These are phyloP conservation scores for Zaprionus africanus DNA, from an alignment of 1,140 invertebrate species.

Conservation along the genomic window DNA sequence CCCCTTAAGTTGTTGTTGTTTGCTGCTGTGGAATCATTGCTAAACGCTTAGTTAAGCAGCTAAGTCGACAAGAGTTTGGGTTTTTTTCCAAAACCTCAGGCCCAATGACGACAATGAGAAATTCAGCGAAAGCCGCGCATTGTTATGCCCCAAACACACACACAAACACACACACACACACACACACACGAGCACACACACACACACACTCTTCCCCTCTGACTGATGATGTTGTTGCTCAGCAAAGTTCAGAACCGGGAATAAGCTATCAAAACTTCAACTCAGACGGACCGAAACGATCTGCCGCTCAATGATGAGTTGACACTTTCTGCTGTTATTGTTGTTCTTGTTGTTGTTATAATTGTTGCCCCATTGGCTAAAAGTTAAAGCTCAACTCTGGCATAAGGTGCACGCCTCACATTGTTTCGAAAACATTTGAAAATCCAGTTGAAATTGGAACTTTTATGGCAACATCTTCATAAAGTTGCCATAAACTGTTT, in stretches of 20 bases:
- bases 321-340: background rate
- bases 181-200: background rate
- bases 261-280: slow-evolving; percentile 25
- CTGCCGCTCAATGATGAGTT: slow-evolving; percentile 8
- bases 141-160: slow-evolving; percentile 23
- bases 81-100: slow-evolving; percentile 23
- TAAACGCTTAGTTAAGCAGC: slow-evolving; percentile 8
- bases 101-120: slow-evolving; percentile 45
- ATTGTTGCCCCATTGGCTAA: background rate
- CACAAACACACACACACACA: slow-evolving; percentile 10
- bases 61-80: slow-evolving; percentile 11
- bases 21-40: slow-evolving; percentile 16
- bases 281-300: background rate
- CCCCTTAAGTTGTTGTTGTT: background rate
- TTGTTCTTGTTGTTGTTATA: background rate
- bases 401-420: background rate
- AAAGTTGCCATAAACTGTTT: background rate
- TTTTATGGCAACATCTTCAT: background rate
- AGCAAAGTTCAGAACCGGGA: slow-evolving; percentile 34
- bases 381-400: background rate
- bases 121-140: slow-evolving; percentile 43
- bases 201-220: background rate
- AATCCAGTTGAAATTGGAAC: background rate
- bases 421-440: background rate
- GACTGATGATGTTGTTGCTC: slow-evolving; percentile 32